Evolutionary conservation across 2,113 vertebrate species (phyloP), one percentile per base, ranked within the genome.

Genomic region (Indicator maculatus): DNA sequence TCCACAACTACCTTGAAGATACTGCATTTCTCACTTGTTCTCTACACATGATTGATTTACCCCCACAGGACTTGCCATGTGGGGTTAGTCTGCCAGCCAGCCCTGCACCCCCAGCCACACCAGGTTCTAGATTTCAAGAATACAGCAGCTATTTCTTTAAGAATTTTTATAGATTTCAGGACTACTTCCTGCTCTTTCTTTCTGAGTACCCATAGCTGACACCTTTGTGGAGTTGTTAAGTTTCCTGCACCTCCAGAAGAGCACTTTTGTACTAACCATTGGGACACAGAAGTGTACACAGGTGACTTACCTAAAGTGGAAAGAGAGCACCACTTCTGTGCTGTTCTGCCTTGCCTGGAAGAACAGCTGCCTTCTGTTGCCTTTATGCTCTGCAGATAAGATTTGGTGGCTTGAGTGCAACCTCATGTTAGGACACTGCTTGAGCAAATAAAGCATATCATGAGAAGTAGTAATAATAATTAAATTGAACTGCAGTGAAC

Each of bases 91-190:
- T 63, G 41, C 33, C 23, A 23, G 71, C 55, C 38, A 28, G 19
- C 3, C 1, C 70, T 87, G 20, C 23, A 59, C 8, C 21, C 52
- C 36, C 28, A 33, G 65, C 60, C 8, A 1, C 13, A 0, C 7
- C 52, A 7, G 14, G n/a, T 38, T 65, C 17, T 69, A 11, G 44
- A 24, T 80, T 83, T 70, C 23, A 58, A 15, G 41, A 55, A 50
- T 27, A 23, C 75, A 66, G 36, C 61, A 59, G 28, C 63, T 70
- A 9, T 85, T 96, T 84, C 19, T 72, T 81, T 36, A 45, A 44
- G 11, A 47, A 27, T 70, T 92, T 90, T 73, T 55, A 11, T 39
- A 64, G 30, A 8, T 33, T 81, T 44, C 30, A 28, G 21, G 9
- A 20, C 38, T 24, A 17, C n/a, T 27, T 53, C 70, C 69, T 58